Conservation (phyloP, 2,797 vertebrate species). For the Xiphophorus birchmanni region DNA sequence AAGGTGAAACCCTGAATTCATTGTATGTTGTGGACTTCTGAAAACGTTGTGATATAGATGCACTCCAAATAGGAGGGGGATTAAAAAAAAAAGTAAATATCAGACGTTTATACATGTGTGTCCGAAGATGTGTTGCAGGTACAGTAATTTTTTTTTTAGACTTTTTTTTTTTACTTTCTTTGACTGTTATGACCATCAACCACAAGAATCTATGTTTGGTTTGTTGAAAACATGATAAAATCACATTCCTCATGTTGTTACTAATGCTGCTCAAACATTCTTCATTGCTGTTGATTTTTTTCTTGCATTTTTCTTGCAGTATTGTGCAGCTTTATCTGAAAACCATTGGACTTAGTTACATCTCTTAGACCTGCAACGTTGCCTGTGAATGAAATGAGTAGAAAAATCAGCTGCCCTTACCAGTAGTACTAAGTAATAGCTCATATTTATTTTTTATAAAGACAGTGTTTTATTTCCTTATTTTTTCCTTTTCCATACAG, state of each 20-base stretch:
- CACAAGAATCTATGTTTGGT: constrained; percentile 59
- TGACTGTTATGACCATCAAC: constrained; percentile 82
- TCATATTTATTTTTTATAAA: constrained; percentile 44
- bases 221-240: constrained; percentile 52
- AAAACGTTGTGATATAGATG: constrained; percentile 81
- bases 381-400: constrained; percentile 30
- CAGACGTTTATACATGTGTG: constrained; percentile 83
- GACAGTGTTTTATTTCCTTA: constrained; percentile 45
- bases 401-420: constrained; percentile 16
- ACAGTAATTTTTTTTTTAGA: constrained; percentile 68
- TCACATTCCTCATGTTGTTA: constrained; percentile 62
- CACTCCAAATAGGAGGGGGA: constrained; percentile 75
- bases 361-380: constrained; percentile 55
- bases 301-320: constrained; percentile 29
- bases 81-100: constrained; percentile 75
- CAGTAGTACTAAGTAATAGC: constrained; percentile 28
- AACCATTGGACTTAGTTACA: constrained; percentile 46
- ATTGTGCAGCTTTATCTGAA: constrained; percentile 42
- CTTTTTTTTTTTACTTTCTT: constrained; percentile 73
- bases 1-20: constrained; percentile 85
- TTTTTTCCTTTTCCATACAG: constrained; percentile 25
- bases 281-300: constrained; percentile 32
- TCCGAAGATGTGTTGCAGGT: constrained; percentile 78
- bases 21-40: constrained; percentile 81
- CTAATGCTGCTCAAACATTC: constrained; percentile 69